Conservation (phyloP, 1,140 invertebrate genomes). For the Brachionus koreanus region DNA sequence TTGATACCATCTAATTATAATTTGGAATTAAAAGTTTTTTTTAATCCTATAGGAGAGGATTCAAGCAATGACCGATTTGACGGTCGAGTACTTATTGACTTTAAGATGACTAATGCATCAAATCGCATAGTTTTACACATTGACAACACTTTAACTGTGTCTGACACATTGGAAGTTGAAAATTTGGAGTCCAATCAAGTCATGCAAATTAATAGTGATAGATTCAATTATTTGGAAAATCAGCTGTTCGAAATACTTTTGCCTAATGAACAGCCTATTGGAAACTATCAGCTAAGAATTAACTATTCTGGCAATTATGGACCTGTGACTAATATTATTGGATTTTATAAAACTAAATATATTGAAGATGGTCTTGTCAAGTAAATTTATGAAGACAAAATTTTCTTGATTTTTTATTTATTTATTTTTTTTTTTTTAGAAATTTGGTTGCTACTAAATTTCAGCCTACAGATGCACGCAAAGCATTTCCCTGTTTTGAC, state of each 20-base stretch:
- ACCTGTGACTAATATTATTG: constrained; percentile 18
- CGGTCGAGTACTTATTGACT: constrained; percentile 1
- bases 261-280: background rate
- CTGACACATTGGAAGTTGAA: background rate
- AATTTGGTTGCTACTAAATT: constrained; percentile 43
- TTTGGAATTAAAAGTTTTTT: constrained; percentile 15
- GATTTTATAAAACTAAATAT: constrained; percentile 33
- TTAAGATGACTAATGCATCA: background rate
- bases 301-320: constrained; percentile 27
- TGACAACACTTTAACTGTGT: constrained; percentile 1
- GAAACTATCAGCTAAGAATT: constrained; percentile 14
- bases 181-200: background rate
- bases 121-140: constrained; percentile 4
- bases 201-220: background rate
- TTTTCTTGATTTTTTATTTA: background rate
- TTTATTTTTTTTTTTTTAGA: background rate
- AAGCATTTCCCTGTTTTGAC: constrained; percentile 76
- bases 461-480: constrained; percentile 43
- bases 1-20: constrained; percentile 20
- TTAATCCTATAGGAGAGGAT: constrained; percentile 17
- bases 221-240: constrained; percentile 5
- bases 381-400: background rate
- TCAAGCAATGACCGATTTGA: constrained; percentile 20
- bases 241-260: constrained; percentile 19
- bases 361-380: constrained; percentile 18